Evolutionary conservation across 2,113 vertebrate genomes (phyloP).

Genomic region (Alces alces): DNA sequence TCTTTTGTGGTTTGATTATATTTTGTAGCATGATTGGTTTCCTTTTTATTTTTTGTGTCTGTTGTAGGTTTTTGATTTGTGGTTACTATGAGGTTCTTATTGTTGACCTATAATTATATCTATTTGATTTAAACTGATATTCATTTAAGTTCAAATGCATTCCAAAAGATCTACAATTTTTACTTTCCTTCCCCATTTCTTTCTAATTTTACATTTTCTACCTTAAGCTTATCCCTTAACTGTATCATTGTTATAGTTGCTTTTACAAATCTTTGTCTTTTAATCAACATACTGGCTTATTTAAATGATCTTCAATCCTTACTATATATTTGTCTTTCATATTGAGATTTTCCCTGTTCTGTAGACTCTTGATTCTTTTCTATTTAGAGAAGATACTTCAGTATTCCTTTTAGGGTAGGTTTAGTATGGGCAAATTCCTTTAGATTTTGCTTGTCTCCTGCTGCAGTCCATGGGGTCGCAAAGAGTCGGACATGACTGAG

Average conservation of each 20-base stretch:
- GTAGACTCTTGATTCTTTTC: neutral
- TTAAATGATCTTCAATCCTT: neutral
- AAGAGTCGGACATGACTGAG: neutral
- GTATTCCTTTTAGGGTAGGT: neutral
- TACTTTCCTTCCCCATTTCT: neutral
- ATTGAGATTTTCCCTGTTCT: neutral
- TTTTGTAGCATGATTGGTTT: neutral
- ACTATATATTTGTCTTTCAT: neutral
- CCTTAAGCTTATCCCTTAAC: neutral
- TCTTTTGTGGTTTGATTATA: neutral
- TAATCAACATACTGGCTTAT: neutral
- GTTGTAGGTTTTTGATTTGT: neutral
- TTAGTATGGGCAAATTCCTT: neutral
- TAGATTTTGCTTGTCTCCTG: neutral
- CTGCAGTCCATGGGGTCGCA: neutral
- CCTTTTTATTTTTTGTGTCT: neutral
- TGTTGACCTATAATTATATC: neutral
- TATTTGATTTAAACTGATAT: neutral
- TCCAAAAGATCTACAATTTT: neutral
- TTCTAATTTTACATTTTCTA: neutral
- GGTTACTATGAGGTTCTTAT: neutral
- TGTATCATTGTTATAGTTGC: neutral
- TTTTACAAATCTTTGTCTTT: neutral
- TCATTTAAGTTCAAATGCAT: neutral
- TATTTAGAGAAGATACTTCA: neutral